These are phyloP conservation scores for Hirudinaria manillensis DNA, from an alignment of 2,888 invertebrate species.

Conservation along the genomic window DNA sequence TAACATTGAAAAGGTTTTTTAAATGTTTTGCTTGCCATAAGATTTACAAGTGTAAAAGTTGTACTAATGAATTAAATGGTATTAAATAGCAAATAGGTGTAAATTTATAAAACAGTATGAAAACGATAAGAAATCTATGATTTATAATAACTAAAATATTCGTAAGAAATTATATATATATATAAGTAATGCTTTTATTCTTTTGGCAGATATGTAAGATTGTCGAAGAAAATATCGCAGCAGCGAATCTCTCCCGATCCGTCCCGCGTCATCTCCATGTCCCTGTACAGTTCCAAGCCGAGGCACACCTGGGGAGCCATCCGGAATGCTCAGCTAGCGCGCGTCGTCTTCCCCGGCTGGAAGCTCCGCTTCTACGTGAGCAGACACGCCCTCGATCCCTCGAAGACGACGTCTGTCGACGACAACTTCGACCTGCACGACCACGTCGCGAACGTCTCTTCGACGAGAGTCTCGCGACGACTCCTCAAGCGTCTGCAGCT, in stretches of 20 bases:
- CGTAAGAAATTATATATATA: neutral
- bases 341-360: conserved; percentile 35
- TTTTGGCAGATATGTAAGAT: neutral
- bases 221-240: neutral
- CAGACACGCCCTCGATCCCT: conserved; percentile 25
- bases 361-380: conserved; percentile 34
- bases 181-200: neutral
- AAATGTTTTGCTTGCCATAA: neutral
- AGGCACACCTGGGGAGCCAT: conserved; percentile 34
- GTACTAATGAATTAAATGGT: neutral
- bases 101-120: neutral
- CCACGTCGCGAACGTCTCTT: neutral
- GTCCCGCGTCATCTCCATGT: conserved; percentile 37
- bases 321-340: conserved; percentile 36
- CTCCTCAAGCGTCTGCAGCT: conserved; percentile 20
- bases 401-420: conserved; percentile 12
- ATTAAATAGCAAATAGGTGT: too few relatives aligned
- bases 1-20: conserved; percentile 24
- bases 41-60: neutral
- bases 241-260: neutral
- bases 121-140: neutral
- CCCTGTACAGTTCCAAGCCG: conserved; percentile 29
- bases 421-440: conserved; percentile 18
- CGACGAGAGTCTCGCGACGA: conserved; percentile 24
- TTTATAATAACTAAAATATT: neutral